These are phyloP conservation scores for Lottia scabra DNA, from an alignment of 2,888 invertebrate species.

Conservation along the genomic window DNA sequence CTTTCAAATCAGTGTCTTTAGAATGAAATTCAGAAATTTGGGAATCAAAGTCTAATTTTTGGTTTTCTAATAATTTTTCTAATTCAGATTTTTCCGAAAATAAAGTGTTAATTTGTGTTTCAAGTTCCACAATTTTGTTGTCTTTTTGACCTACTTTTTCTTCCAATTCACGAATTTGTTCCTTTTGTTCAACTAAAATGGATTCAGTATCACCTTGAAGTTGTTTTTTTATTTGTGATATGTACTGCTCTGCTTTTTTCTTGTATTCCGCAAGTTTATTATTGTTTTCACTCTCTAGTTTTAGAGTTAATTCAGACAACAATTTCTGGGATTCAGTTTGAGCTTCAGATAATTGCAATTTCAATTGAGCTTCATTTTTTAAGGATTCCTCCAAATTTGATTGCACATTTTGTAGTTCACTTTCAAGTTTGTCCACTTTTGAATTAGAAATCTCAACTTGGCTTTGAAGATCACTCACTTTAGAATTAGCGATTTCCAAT, in stretches of 20 bases:
- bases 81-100: constrained; percentile 26
- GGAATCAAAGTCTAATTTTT: constrained; percentile 32
- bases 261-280: constrained; percentile 61
- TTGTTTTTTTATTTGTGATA: constrained; percentile 60
- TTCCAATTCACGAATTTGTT: constrained; percentile 28
- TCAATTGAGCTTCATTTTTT: constrained; percentile 7
- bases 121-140: constrained; percentile 18
- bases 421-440: not conserved
- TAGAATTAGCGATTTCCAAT: not conserved
- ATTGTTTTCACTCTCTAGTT: constrained; percentile 50
- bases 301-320: constrained; percentile 36
- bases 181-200: constrained; percentile 38
- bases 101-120: constrained; percentile 22
- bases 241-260: constrained; percentile 61
- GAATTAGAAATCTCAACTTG: not conserved
- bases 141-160: constrained; percentile 11
- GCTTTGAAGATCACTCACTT: not conserved
- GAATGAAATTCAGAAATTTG: constrained; percentile 32
- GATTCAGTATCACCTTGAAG: constrained; percentile 51
- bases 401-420: constrained; percentile 18
- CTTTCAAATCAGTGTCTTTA: constrained; percentile 40
- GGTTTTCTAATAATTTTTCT: constrained; percentile 30
- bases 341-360: not conserved
- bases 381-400: constrained; percentile 7
- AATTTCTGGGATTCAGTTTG: constrained; percentile 22